Evolutionary conservation across 2,797 vertebrate genomes (phyloP).

Genomic region (Lates japonicus): DNA sequence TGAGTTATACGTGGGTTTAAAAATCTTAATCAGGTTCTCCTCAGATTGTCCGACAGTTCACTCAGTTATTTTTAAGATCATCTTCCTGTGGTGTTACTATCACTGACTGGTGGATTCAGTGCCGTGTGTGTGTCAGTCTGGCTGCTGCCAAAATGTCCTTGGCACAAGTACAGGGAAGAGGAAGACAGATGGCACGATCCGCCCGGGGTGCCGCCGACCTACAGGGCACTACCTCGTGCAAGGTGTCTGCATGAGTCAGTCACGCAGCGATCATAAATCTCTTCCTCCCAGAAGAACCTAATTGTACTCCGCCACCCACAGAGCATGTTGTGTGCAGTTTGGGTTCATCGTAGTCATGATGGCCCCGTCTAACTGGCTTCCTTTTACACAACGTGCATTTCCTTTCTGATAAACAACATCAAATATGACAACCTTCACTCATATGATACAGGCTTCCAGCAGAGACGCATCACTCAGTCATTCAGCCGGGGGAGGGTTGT

Average conservation of each 20-base stretch:
- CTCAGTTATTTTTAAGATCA: slow-evolving; percentile 31
- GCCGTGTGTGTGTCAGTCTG: slow-evolving; percentile 48
- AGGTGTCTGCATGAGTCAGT: slow-evolving; percentile 56
- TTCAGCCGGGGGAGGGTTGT: slow-evolving; percentile 24
- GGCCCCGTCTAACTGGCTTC: slow-evolving; percentile 61
- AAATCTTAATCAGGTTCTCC: background rate
- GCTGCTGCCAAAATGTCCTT: slow-evolving; percentile 61
- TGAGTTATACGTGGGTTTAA: background rate
- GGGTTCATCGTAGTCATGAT: background rate
- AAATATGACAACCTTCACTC: slow-evolving; percentile 46
- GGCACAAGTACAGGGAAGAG: slow-evolving; percentile 66
- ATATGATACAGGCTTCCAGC: slow-evolving; percentile 45
- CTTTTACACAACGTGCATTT: slow-evolving; percentile 57
- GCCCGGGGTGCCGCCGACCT: slow-evolving; percentile 36
- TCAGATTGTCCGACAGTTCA: slow-evolving; percentile 6
- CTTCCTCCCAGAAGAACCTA: slow-evolving; percentile 18
- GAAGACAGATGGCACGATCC: slow-evolving; percentile 71
- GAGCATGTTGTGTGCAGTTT: slow-evolving; percentile 21
- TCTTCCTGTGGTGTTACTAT: slow-evolving; percentile 48
- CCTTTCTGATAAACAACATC: slow-evolving; percentile 58
- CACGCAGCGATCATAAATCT: slow-evolving; percentile 31
- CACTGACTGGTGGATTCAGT: slow-evolving; percentile 43
- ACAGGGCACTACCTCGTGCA: slow-evolving; percentile 35
- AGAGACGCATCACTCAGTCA: slow-evolving; percentile 6
- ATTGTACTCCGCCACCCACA: slow-evolving; percentile 57